phyloP scores from a whole-genome alignment of 2,888 invertebrate species.

The Syritta pipiens region DNA sequence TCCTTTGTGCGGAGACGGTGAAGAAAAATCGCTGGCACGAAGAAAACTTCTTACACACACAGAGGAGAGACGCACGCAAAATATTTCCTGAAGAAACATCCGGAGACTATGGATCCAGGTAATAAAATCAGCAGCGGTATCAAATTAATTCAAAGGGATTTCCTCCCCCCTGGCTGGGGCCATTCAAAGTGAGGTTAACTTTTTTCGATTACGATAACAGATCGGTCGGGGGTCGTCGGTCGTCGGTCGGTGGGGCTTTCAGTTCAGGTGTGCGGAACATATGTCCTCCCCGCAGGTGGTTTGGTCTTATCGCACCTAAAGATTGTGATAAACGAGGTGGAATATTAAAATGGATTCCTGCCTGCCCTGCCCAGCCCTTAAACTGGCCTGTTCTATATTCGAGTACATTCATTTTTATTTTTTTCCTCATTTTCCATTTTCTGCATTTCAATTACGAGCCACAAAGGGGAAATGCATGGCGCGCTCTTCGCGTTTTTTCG shows the following conservation, averaged over 20 bases:
- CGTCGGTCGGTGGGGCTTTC: not conserved
- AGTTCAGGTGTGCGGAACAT: conserved; percentile 34
- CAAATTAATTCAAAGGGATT: conserved; percentile 60
- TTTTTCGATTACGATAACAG: conserved; percentile 33
- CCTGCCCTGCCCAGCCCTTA: too few species aligned
- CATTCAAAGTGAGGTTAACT: conserved; percentile 20
- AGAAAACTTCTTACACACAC: not conserved
- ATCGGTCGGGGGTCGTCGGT: not conserved
- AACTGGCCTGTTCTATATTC: too few species aligned
- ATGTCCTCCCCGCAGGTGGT: conserved; percentile 17
- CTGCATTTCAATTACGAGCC: conserved; percentile 27
- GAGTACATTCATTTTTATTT: not conserved
- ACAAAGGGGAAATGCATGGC: not conserved
- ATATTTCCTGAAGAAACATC: conserved; percentile 26
- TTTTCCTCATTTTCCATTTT: not conserved
- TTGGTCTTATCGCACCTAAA: conserved; percentile 40
- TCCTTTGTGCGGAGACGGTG: not conserved
- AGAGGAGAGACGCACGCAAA: conserved; percentile 25
- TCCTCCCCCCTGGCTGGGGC: conserved; percentile 20
- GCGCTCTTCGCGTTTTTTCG: not conserved
- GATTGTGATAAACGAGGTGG: conserved; percentile 57
- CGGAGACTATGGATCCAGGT: conserved; percentile 33
- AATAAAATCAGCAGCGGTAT: conserved; percentile 58
- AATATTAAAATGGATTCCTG: conserved; percentile 37
- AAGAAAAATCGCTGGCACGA: conserved; percentile 3